These are phyloP conservation scores for Galerucella pusilla DNA, from an alignment of 2,888 invertebrate genomes.

Conservation along the genomic window DNA sequence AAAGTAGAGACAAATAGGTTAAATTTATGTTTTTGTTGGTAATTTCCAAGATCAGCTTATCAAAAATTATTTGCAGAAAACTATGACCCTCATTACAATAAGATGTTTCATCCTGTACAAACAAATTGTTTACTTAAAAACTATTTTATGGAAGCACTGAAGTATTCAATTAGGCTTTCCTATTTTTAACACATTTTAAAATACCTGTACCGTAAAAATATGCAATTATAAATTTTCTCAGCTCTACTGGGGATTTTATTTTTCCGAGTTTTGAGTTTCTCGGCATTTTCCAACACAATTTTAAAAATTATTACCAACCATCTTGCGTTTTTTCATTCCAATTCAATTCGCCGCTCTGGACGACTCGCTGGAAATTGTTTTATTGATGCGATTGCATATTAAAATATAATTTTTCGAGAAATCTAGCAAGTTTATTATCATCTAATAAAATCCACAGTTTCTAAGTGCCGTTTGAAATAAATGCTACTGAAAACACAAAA, in stretches of 20 bases:
- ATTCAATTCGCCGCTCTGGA: conserved; percentile 10
- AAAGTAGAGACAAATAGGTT: no score
- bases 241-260: conserved; percentile 3
- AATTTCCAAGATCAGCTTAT: no score
- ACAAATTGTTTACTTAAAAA: no score
- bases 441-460: conserved; percentile 13
- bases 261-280: conserved; percentile 5
- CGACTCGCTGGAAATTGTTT: conserved; percentile 13
- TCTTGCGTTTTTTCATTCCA: conserved; percentile 16
- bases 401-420: conserved; percentile 12
- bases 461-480: neutral
- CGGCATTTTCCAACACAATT: conserved; percentile 15
- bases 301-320: conserved; percentile 14
- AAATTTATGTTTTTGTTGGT: no score
- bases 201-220: neutral
- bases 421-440: conserved; percentile 2
- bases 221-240: conserved; percentile 1
- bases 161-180: neutral
- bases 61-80: no score
- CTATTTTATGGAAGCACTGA: no score
- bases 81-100: no score
- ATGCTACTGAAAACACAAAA: neutral
- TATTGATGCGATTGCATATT: conserved; percentile 22
- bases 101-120: no score
- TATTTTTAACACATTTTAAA: neutral